Evolutionary conservation across 2,797 vertebrate species (phyloP).

Genomic region (Oryzias sinensis): DNA sequence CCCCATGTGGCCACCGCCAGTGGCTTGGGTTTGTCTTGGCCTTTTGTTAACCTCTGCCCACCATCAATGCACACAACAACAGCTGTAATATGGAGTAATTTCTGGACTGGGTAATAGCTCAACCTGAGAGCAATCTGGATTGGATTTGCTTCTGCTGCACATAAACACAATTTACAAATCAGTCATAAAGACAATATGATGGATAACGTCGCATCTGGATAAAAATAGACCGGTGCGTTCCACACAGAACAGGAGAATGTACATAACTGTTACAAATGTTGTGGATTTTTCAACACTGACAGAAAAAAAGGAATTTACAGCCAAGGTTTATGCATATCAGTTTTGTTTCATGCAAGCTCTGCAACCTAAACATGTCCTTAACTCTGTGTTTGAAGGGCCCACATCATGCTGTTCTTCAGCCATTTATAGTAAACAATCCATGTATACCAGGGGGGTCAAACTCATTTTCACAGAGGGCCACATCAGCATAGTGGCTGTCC

Average conservation of each 20-base stretch:
- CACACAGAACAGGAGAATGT: neutral
- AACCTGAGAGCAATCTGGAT: slow-evolving; percentile 31
- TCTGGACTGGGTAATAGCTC: slow-evolving; percentile 40
- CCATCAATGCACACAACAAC: slow-evolving; percentile 58
- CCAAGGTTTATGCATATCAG: no score
- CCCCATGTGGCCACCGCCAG: slow-evolving; percentile 79
- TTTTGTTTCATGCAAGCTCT: no score
- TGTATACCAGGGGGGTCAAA: no score
- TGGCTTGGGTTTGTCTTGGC: slow-evolving; percentile 66
- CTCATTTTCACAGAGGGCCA: no score
- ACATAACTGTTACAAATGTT: neutral
- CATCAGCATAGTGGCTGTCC: no score
- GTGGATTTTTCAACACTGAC: no score
- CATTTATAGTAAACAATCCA: no score
- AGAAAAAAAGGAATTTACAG: no score
- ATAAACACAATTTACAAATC: slow-evolving; percentile 31
- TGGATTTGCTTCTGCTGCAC: slow-evolving; percentile 33
- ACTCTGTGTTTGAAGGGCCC: no score
- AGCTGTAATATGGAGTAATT: slow-evolving; percentile 48
- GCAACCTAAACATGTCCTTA: no score
- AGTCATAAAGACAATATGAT: slow-evolving; percentile 1
- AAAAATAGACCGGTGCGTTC: neutral
- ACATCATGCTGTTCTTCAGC: no score
- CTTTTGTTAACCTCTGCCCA: slow-evolving; percentile 72
- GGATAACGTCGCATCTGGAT: neutral